Conservation (phyloP, 2,113 vertebrate species). For the Prochilodus magdalenae region DNA sequence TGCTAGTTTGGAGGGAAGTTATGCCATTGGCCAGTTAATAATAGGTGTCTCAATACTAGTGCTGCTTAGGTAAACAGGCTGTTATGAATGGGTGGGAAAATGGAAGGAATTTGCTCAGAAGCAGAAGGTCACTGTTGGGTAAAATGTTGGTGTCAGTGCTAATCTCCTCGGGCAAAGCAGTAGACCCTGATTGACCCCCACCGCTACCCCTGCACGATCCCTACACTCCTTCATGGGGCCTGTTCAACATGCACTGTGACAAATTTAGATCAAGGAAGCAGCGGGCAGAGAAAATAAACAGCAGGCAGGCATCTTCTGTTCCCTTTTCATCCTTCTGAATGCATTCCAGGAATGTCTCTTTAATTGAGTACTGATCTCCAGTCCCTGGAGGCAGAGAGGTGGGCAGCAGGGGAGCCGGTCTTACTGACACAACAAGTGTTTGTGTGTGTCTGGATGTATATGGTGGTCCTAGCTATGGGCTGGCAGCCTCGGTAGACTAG, state of each 20-base stretch:
- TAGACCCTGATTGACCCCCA: background rate
- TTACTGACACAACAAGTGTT: constrained; percentile 75
- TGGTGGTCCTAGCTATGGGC: constrained; percentile 62
- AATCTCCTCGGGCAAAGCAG: background rate
- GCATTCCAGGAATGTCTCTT: constrained; percentile 76
- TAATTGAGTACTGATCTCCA: constrained; percentile 77
- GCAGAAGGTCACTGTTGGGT: constrained; percentile 17
- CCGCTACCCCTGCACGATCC: constrained; percentile 5
- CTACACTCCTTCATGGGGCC: constrained; percentile 16
- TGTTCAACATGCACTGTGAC: constrained; percentile 36
- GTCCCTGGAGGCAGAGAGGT: constrained; percentile 54
- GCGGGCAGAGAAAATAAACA: constrained; percentile 45
- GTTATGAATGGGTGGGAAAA: constrained; percentile 20
- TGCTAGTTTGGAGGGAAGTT: constrained; percentile 27
- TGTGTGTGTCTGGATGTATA: constrained; percentile 10
- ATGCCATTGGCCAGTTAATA: constrained; percentile 21
- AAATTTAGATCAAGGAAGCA: constrained; percentile 52
- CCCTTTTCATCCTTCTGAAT: constrained; percentile 66
- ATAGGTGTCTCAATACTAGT: background rate
- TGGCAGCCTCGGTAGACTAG: constrained; percentile 32
- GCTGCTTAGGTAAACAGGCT: constrained; percentile 2
- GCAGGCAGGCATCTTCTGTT: constrained; percentile 68
- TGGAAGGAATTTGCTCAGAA: constrained; percentile 17
- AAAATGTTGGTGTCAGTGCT: background rate
- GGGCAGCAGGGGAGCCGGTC: constrained; percentile 57